phyloP scores from a whole-genome alignment of 2,797 vertebrate species.

The Acanthiza pusilla region DNA sequence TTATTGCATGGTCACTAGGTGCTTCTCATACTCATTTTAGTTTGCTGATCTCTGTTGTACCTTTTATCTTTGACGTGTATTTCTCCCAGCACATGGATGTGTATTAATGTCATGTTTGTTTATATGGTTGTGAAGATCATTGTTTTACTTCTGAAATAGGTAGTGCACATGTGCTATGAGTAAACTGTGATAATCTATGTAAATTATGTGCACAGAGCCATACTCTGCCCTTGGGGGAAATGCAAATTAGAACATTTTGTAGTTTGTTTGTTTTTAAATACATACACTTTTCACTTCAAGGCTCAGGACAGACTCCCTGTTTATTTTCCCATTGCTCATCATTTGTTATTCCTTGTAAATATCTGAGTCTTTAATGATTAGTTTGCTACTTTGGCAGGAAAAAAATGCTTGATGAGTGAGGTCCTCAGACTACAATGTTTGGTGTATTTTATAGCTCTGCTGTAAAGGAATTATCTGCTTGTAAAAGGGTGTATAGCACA shows the following conservation, averaged over 20 bases:
- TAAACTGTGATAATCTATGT: constrained; percentile 53
- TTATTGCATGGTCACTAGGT: neutral
- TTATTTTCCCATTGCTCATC: constrained; percentile 30
- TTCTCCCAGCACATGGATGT: neutral
- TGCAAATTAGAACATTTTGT: constrained; percentile 63
- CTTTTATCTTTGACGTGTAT: neutral
- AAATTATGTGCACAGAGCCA: constrained; percentile 51
- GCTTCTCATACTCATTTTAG: neutral
- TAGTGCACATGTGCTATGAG: neutral
- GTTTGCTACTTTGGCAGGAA: constrained; percentile 6
- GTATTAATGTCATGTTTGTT: neutral
- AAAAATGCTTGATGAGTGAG: constrained; percentile 7
- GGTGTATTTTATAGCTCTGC: constrained; percentile 13
- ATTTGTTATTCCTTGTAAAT: constrained; percentile 15
- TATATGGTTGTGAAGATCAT: neutral
- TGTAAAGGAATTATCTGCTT: constrained; percentile 38
- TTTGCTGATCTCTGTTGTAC: neutral
- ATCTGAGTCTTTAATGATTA: constrained; percentile 35
- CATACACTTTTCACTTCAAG: constrained; percentile 46
- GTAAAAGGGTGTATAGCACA: constrained; percentile 3
- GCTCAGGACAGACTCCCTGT: constrained; percentile 20
- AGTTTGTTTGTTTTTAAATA: constrained; percentile 62
- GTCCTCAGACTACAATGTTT: constrained; percentile 18
- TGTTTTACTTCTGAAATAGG: constrained; percentile 32
- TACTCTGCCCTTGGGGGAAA: constrained; percentile 55